Evolutionary conservation across 2,113 vertebrate species (phyloP).

Genomic region (Fregata magnificens): DNA sequence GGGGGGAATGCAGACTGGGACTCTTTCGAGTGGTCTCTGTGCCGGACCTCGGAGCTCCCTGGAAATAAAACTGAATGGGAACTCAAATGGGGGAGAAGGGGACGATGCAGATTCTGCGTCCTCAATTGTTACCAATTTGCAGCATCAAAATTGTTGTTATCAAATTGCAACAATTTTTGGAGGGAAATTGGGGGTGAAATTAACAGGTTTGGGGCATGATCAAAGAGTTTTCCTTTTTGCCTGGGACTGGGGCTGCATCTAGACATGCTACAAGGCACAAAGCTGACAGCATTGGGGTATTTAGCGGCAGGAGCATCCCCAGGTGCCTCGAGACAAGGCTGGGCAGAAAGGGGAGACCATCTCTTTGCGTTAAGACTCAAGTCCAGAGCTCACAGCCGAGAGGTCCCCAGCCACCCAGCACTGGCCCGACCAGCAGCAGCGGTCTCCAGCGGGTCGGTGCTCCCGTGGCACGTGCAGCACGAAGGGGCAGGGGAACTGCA

Average conservation of each 20-base stretch:
- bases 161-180: not conserved
- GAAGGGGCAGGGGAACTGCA: not conserved
- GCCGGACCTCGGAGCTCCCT: not conserved
- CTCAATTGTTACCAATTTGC: not conserved
- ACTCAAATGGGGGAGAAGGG: not conserved
- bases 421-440: not conserved
- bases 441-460: not conserved
- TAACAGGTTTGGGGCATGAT: not conserved
- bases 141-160: not conserved
- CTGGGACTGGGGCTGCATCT: not conserved
- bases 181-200: not conserved
- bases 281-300: not conserved
- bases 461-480: accelerated
- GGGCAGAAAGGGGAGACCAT: not conserved
- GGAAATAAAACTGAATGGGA: not conserved
- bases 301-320: not conserved
- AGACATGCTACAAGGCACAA: not conserved
- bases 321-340: not conserved
- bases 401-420: not conserved
- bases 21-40: not conserved
- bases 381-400: not conserved
- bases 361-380: not conserved
- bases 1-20: not conserved
- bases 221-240: not conserved
- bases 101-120: not conserved